A percentile compares a stretch with the other conserved stretches of the same genome.
These are phyloP conservation scores for Rana temporaria DNA, from an alignment of 2,113 vertebrate species.

Conservation along the genomic window DNA sequence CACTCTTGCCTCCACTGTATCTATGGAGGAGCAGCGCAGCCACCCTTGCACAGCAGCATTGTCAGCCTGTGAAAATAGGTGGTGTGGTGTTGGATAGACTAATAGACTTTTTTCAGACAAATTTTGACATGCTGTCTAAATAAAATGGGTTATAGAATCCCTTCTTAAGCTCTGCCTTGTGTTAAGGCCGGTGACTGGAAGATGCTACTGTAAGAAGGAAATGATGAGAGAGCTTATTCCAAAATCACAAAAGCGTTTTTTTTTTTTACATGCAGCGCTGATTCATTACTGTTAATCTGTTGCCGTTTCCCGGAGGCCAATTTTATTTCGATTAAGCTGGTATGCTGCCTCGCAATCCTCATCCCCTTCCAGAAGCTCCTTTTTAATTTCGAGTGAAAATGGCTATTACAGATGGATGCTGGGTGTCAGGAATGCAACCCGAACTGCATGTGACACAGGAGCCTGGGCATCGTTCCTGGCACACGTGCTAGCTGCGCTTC, in stretches of 20 bases:
- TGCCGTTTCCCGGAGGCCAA: slow-evolving; percentile 48
- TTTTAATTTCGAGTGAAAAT: slow-evolving; percentile 51
- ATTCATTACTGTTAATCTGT: slow-evolving; percentile 43
- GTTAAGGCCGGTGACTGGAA: too few relatives aligned
- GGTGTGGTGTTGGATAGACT: too few relatives aligned
- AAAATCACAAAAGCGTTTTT: neutral
- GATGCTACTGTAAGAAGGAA: too few relatives aligned
- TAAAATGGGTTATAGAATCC: too few relatives aligned
- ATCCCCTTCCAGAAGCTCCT: slow-evolving; percentile 28
- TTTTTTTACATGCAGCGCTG: slow-evolving; percentile 5
- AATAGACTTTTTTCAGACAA: too few relatives aligned
- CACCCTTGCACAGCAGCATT: too few relatives aligned
- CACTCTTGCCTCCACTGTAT: too few relatives aligned
- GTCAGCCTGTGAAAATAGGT: too few relatives aligned
- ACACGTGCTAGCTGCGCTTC: slow-evolving; percentile 12
- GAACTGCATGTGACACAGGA: slow-evolving; percentile 26
- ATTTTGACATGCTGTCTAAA: too few relatives aligned
- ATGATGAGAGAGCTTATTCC: neutral
- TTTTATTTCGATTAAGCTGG: slow-evolving; percentile 39
- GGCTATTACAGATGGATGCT: slow-evolving; percentile 52
- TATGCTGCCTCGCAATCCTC: slow-evolving; percentile 21
- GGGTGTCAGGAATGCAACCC: slow-evolving; percentile 49
- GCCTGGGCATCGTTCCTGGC: slow-evolving; percentile 32
- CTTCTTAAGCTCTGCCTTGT: too few relatives aligned
- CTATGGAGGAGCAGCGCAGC: too few relatives aligned